These are phyloP conservation scores for Tribolium castaneum DNA, from an alignment of 1,140 invertebrate species.

Conservation along the genomic window DNA sequence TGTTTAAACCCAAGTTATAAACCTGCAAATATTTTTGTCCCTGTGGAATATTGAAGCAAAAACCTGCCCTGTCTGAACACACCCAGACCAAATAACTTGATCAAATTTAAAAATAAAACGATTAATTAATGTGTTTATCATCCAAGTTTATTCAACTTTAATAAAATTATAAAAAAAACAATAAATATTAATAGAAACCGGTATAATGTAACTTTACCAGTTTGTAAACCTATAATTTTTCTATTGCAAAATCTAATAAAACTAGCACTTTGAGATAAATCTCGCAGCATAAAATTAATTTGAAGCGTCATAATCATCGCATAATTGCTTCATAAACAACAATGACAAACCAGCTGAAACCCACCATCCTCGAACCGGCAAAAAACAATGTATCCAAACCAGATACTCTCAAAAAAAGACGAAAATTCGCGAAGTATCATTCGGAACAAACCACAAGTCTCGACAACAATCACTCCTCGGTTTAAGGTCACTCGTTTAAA, in stretches of 20 bases:
- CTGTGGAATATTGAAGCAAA: background rate
- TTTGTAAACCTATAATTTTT: too few species aligned
- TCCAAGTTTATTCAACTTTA: background rate
- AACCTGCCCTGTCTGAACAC: background rate
- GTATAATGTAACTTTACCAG: background rate
- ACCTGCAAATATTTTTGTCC: background rate
- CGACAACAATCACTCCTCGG: constrained; percentile 25
- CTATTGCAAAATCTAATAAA: too few species aligned
- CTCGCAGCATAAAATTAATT: background rate
- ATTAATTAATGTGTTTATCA: background rate
- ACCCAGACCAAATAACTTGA: background rate
- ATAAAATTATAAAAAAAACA: background rate
- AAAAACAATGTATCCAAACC: background rate
- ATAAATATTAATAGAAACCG: background rate
- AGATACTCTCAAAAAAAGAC: background rate
- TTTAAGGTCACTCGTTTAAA: constrained; percentile 9
- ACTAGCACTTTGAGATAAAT: background rate
- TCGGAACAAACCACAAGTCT: background rate
- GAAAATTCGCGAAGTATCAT: constrained; percentile 14
- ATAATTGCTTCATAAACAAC: background rate
- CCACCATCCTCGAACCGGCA: background rate
- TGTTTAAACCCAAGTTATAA: background rate
- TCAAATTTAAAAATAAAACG: background rate
- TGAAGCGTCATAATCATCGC: background rate
- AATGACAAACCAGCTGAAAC: background rate